A percentile compares a stretch with the other conserved stretches of the same genome.
These are phyloP conservation scores for Gisinianus flammeolus DNA, from an alignment of 2,888 invertebrate species.

Conservation along the genomic window DNA sequence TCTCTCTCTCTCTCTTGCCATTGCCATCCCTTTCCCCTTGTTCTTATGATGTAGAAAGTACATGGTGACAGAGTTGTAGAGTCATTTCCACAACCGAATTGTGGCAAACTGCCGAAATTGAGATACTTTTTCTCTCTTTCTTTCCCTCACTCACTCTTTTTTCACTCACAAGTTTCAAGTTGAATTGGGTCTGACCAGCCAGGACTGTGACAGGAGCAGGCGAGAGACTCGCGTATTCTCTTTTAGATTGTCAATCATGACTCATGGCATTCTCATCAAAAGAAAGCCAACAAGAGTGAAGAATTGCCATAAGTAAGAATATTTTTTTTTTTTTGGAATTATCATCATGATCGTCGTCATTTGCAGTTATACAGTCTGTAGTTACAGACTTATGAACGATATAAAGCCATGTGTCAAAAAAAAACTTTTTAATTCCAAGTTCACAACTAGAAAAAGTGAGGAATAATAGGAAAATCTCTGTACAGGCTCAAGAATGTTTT, in stretches of 20 bases:
- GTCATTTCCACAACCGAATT: constrained; percentile 1
- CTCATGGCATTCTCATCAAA: neutral
- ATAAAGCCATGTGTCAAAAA: no score
- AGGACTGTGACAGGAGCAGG: neutral
- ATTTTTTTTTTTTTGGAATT: no score
- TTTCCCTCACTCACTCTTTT: constrained; percentile 6
- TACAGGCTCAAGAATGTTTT: no score
- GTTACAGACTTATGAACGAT: no score
- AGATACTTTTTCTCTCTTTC: neutral
- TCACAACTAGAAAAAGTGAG: no score
- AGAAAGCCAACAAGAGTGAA: no score
- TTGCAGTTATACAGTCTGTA: constrained; percentile 8
- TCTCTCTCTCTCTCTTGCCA: no score
- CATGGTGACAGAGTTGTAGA: neutral
- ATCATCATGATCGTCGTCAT: neutral
- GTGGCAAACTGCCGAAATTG: constrained; percentile 30
- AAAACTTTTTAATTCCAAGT: no score
- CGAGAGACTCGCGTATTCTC: neutral
- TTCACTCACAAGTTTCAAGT: neutral
- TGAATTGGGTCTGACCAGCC: neutral
- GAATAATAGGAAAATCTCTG: no score
- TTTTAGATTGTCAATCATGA: neutral
- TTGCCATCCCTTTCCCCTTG: neutral
- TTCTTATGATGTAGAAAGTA: no score
- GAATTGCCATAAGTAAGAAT: no score